Conservation (phyloP, 2,113 vertebrate genomes). For the Myiagra hebetior region DNA sequence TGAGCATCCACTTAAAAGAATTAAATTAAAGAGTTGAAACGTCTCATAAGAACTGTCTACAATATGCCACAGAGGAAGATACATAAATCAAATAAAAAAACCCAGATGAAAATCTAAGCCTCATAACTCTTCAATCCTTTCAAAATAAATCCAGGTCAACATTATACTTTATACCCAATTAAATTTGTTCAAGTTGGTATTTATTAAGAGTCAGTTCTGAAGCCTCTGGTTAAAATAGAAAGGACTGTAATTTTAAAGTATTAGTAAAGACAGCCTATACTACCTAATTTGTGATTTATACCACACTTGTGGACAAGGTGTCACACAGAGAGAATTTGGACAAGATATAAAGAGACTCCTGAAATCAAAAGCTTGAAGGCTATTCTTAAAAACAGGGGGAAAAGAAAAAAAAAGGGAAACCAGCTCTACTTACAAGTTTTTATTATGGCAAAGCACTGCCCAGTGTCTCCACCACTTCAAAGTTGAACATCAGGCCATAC, state of each 20-base stretch:
- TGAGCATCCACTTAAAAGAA: neutral
- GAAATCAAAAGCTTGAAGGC: neutral
- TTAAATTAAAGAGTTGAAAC: neutral
- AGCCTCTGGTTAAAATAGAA: neutral
- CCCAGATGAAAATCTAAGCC: neutral
- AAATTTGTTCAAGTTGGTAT: neutral
- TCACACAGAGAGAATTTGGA: neutral
- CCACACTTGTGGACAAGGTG: neutral
- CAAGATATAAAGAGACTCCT: neutral
- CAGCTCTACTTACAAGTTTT: neutral
- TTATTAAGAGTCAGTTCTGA: neutral
- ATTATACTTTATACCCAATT: neutral
- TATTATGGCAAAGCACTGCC: neutral
- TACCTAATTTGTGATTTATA: neutral
- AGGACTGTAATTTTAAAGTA: neutral
- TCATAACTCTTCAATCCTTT: neutral
- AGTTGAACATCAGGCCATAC: neutral
- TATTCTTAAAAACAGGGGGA: neutral
- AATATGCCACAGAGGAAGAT: neutral
- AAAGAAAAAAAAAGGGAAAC: rapidly evolving
- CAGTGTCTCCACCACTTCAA: neutral
- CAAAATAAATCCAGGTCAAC: neutral
- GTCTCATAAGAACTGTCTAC: neutral
- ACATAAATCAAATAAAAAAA: neutral
- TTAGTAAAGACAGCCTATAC: neutral